Evolutionary conservation across 2,888 invertebrate genomes (phyloP).

Genomic region (Lomographa bimaculata): DNA sequence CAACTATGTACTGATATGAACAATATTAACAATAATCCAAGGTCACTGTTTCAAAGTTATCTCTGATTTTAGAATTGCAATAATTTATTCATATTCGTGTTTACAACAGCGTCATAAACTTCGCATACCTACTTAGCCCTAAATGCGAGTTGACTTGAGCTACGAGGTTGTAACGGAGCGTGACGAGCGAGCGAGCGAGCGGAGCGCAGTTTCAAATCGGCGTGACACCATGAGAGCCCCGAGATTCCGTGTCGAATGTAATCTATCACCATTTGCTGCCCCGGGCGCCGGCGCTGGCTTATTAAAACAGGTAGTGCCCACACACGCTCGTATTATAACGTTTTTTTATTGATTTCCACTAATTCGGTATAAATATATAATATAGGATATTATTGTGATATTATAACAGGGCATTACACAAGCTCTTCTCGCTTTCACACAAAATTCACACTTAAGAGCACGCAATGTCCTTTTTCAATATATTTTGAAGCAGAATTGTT

Average conservation of each 20-base stretch:
- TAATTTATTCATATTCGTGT: not conserved
- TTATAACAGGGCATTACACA: constrained; percentile 48
- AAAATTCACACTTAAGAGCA: constrained; percentile 22
- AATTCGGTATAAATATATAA: constrained; percentile 57
- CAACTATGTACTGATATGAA: too few relatives aligned
- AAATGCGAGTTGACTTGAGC: constrained; percentile 14
- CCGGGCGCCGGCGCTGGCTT: constrained; percentile 66
- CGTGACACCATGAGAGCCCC: constrained; percentile 80
- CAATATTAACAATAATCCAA: too few relatives aligned
- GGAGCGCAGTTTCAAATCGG: constrained; percentile 63
- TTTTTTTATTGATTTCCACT: constrained; percentile 45
- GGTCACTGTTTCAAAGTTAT: too few relatives aligned
- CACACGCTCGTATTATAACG: constrained; percentile 54
- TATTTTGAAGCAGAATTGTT: too few relatives aligned
- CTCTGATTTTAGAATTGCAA: too few relatives aligned
- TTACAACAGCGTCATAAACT: constrained; percentile 15
- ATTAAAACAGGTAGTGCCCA: constrained; percentile 74
- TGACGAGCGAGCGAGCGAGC: constrained; percentile 29
- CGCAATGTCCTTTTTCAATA: not conserved
- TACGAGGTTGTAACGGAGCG: constrained; percentile 22
- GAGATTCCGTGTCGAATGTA: constrained; percentile 81
- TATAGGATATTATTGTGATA: constrained; percentile 52
- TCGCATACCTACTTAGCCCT: constrained; percentile 9
- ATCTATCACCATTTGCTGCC: constrained; percentile 75
- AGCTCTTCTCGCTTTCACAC: too few relatives aligned